A percentile compares a stretch with the other conserved stretches of the same genome.
These are phyloP conservation scores for Caenorhabditis doughertyi DNA, from an alignment of 2,888 invertebrate genomes.

Conservation along the genomic window DNA sequence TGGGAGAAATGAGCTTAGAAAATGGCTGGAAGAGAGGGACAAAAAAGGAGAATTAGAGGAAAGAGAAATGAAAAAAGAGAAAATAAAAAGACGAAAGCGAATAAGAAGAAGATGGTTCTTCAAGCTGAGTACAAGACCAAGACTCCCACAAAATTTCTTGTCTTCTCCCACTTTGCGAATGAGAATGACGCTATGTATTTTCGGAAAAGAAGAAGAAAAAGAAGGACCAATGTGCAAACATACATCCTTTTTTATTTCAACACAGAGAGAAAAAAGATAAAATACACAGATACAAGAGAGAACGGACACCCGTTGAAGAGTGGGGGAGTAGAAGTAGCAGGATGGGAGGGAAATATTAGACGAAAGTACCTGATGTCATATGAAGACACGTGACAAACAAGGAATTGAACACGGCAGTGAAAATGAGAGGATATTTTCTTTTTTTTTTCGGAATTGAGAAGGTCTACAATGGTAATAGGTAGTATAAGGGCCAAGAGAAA, in stretches of 20 bases:
- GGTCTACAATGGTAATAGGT: slow-evolving; percentile 43
- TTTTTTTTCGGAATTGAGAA: slow-evolving; percentile 9
- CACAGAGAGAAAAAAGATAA: slow-evolving; percentile 47
- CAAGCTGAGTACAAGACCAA: slow-evolving; percentile 53
- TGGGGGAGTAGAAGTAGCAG: slow-evolving; percentile 15
- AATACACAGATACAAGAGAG: slow-evolving; percentile 56
- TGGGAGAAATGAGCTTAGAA: background rate
- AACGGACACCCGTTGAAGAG: slow-evolving; percentile 45
- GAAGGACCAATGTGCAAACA: slow-evolving; percentile 63
- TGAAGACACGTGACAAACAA: slow-evolving; percentile 55
- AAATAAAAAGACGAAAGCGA: background rate
- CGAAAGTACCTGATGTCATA: slow-evolving; percentile 61
- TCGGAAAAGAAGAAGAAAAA: slow-evolving; percentile 32
- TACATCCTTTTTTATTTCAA: slow-evolving; percentile 62
- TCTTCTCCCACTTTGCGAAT: slow-evolving; percentile 53
- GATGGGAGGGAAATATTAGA: slow-evolving; percentile 35
- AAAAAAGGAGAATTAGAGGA: slow-evolving; percentile 26
- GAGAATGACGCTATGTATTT: slow-evolving; percentile 62
- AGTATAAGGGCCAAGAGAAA: slow-evolving; percentile 35
- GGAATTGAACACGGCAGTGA: slow-evolving; percentile 25
- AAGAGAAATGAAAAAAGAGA: slow-evolving; percentile 8
- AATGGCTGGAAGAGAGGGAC: background rate
- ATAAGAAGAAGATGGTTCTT: slow-evolving; percentile 30
- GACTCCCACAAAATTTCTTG: slow-evolving; percentile 44
- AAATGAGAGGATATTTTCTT: slow-evolving; percentile 37